Conservation (phyloP, 2,113 vertebrate genomes). For the Nettapus auritus region DNA sequence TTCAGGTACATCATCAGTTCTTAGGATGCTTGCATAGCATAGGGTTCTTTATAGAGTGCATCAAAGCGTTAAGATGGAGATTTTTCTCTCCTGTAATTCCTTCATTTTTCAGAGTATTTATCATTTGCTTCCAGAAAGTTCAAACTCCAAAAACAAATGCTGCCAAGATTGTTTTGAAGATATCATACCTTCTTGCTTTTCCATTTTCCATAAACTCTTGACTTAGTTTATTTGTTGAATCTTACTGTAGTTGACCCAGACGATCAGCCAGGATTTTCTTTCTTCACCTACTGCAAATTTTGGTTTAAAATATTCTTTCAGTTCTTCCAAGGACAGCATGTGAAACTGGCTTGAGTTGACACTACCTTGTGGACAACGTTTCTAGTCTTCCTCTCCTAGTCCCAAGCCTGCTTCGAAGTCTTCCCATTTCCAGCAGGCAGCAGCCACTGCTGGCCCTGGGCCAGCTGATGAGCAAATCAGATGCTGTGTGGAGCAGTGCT, state of each 20-base stretch:
- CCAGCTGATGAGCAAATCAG: neutral
- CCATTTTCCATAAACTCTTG: neutral
- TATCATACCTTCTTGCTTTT: neutral
- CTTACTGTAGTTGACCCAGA: neutral
- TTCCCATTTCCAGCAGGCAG: neutral
- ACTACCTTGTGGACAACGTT: neutral
- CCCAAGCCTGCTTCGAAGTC: neutral
- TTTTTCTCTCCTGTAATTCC: neutral
- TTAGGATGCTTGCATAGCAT: neutral
- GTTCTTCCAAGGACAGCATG: neutral
- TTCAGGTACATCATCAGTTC: neutral
- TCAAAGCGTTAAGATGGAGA: neutral
- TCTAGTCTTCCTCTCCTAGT: neutral
- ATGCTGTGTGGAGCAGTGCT: neutral
- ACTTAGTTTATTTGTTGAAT: neutral
- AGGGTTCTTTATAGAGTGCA: neutral
- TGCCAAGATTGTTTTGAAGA: neutral
- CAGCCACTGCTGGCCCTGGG: neutral
- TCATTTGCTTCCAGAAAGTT: neutral
- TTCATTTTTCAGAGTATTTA: neutral
- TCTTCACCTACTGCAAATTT: neutral
- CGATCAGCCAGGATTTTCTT: neutral
- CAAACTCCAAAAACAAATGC: neutral
- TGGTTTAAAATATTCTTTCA: neutral
- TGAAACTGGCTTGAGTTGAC: neutral